Conservation (phyloP, 2,888 invertebrate genomes). For the Colostygia pectinataria region DNA sequence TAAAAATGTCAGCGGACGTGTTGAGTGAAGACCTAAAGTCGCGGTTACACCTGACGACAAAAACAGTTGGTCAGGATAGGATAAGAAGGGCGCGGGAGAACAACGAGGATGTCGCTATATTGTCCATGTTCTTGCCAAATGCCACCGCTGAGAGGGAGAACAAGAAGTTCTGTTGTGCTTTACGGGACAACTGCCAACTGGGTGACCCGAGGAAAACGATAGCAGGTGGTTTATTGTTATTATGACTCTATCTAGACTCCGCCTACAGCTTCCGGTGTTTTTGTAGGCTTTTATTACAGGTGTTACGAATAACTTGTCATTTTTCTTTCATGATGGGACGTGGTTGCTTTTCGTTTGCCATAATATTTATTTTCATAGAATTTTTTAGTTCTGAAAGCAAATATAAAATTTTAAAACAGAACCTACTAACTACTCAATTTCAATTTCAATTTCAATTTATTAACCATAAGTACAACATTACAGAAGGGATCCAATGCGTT, state of each 20-base stretch:
- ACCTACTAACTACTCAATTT: too few species aligned
- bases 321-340: too few species aligned
- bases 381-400: too few species aligned
- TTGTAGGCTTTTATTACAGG: background rate
- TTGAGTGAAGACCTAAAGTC: conserved; percentile 91
- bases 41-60: conserved; percentile 87
- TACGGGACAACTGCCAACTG: conserved; percentile 88
- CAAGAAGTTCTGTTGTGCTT: conserved; percentile 90
- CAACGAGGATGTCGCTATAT: conserved; percentile 93
- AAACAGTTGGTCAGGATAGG: conserved; percentile 92
- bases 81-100: conserved; percentile 90
- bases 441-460: too few species aligned
- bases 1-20: conserved; percentile 88
- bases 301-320: background rate
- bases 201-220: conserved; percentile 90
- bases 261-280: background rate
- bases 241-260: background rate
- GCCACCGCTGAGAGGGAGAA: conserved; percentile 85
- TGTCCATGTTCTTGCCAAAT: conserved; percentile 92
- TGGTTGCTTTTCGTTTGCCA: too few species aligned
- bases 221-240: conserved; percentile 84
- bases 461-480: too few species aligned
- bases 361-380: too few species aligned
- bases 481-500: too few species aligned
- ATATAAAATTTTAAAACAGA: too few species aligned